Conservation (phyloP, 2,888 invertebrate species). For the Congeria kusceri region DNA sequence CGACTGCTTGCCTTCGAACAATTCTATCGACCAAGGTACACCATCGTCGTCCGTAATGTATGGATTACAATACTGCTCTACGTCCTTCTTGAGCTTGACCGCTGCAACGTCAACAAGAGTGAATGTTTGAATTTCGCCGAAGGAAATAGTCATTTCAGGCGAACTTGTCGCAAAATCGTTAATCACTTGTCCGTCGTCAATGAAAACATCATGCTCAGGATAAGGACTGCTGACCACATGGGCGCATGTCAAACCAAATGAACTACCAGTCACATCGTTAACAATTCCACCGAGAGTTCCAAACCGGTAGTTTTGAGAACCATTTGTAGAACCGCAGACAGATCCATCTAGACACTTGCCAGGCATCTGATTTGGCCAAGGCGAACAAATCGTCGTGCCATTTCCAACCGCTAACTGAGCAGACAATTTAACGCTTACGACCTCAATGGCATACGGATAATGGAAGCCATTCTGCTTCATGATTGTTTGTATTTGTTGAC, state of each 20-base stretch:
- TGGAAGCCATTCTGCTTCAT: no score
- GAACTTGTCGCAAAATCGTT: slow-evolving; percentile 17
- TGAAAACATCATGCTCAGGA: slow-evolving; percentile 17
- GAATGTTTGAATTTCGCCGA: neutral
- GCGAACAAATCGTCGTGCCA: slow-evolving; percentile 30
- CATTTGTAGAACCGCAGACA: no score
- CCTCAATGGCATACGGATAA: no score
- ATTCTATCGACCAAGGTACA: neutral
- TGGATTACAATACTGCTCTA: slow-evolving; percentile 10
- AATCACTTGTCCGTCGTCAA: neutral
- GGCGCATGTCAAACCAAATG: slow-evolving; percentile 46
- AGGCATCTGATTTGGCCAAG: neutral
- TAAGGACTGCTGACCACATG: slow-evolving; percentile 33
- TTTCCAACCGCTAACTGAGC: slow-evolving; percentile 7
- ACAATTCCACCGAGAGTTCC: slow-evolving; percentile 46
- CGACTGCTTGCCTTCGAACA: neutral
- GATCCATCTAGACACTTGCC: no score
- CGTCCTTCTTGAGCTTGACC: slow-evolving; percentile 10
- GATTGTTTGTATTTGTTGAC: no score
- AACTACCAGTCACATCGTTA: neutral
- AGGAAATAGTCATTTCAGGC: slow-evolving; percentile 4
- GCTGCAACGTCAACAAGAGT: slow-evolving; percentile 44
- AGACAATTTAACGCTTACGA: no score
- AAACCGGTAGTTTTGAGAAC: no score
- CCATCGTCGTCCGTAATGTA: slow-evolving; percentile 39